Evolutionary conservation across 1,140 invertebrate genomes (phyloP).

Genomic region (Drosophila kurseongensis): DNA sequence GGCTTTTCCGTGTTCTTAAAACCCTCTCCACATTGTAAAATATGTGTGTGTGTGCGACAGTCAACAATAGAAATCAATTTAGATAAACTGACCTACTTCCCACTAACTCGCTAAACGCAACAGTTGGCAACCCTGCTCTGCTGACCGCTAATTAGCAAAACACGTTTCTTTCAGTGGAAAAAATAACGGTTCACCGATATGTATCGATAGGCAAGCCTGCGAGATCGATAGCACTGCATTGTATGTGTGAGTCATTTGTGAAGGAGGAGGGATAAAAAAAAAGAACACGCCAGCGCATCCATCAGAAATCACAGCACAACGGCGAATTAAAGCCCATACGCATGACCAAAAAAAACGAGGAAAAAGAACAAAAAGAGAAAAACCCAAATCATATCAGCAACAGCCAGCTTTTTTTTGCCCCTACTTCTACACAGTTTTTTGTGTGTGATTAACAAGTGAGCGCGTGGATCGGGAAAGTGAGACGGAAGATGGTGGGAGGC

Average conservation of each 20-base stretch:
- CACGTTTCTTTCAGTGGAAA: constrained; percentile 47
- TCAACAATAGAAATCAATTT: constrained; percentile 42
- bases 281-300: constrained; percentile 35
- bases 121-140: constrained; percentile 51
- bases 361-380: constrained; percentile 32
- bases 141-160: constrained; percentile 63
- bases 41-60: constrained; percentile 3
- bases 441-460: constrained; percentile 68
- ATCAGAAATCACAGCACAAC: constrained; percentile 32
- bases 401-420: constrained; percentile 16
- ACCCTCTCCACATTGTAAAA: neutral
- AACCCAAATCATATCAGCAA: constrained; percentile 70
- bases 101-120: constrained; percentile 21
- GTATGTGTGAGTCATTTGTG: constrained; percentile 24
- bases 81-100: constrained; percentile 68
- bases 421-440: constrained; percentile 23
- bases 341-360: constrained; percentile 58
- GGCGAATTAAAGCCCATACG: constrained; percentile 69
- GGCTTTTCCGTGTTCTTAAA: constrained; percentile 10
- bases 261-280: neutral
- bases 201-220: constrained; percentile 39
- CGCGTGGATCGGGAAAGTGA: constrained; percentile 27
- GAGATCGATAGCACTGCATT: constrained; percentile 35
- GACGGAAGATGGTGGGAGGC: constrained; percentile 12
- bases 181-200: constrained; percentile 36